phyloP scores from a whole-genome alignment of 1,140 invertebrate genomes.

The Lamellibrachia luymesi region DNA sequence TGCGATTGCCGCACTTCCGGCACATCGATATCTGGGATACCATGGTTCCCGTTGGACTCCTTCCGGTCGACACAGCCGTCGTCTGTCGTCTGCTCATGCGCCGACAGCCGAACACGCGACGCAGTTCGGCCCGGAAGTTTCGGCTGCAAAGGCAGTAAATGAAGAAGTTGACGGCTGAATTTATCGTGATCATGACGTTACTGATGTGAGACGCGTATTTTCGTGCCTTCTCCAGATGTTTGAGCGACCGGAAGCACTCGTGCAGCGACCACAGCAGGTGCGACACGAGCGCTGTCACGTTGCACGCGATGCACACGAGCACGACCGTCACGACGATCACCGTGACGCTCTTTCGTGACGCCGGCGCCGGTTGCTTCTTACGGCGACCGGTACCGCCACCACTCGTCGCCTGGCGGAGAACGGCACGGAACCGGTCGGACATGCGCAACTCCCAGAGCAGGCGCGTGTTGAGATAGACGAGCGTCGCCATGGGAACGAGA shows the following conservation, averaged over 20 bases:
- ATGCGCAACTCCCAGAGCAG: constrained; percentile 16
- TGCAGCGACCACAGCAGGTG: constrained; percentile 25
- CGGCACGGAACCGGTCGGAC: neutral
- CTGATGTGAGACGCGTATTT: constrained; percentile 17
- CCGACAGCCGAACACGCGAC: neutral
- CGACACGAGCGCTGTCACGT: constrained; percentile 23
- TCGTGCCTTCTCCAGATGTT: constrained; percentile 14
- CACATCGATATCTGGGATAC: neutral
- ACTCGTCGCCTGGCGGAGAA: neutral
- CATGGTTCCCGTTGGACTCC: neutral
- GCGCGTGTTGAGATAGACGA: constrained; percentile 25
- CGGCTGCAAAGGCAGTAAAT: constrained; percentile 30
- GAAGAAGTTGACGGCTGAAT: constrained; percentile 29
- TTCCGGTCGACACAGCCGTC: neutral
- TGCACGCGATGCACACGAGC: constrained; percentile 23
- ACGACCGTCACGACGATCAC: constrained; percentile 25
- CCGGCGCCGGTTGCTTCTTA: neutral
- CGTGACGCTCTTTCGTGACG: constrained; percentile 16
- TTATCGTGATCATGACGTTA: constrained; percentile 26
- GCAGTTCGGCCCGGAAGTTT: constrained; percentile 24
- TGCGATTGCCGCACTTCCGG: neutral
- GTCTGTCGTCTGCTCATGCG: neutral
- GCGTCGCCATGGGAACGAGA: constrained; percentile 22
- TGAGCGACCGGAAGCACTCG: neutral
- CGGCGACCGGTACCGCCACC: neutral